Percentiles rank a stretch among this genome's conserved stretches.
Evolutionary conservation across 2,797 vertebrate genomes (phyloP).

Genomic region (Mormyrops boulengeri): DNA sequence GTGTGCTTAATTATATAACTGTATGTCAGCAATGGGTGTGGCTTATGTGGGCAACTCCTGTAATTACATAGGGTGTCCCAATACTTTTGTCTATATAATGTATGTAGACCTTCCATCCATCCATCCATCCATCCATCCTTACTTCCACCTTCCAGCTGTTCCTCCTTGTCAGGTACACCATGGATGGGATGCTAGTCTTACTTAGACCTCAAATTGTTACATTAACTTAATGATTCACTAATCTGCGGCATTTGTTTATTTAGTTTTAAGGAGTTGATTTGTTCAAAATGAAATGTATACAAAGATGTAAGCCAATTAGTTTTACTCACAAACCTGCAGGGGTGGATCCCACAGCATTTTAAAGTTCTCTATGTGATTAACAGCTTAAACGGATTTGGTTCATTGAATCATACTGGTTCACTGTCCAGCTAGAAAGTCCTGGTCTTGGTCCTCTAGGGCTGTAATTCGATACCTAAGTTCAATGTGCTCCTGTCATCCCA

Average conservation of each 20-base stretch:
- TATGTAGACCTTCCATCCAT: background rate
- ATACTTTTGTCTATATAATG: background rate
- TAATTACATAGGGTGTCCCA: background rate
- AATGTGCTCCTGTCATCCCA: background rate
- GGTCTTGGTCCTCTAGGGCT: background rate
- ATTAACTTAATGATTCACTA: background rate
- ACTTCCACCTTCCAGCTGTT: background rate
- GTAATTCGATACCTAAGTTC: background rate
- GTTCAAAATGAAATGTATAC: background rate
- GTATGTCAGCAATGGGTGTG: background rate
- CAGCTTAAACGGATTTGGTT: background rate
- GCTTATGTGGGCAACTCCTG: background rate
- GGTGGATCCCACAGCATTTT: background rate
- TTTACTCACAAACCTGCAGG: background rate
- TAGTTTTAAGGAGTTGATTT: background rate
- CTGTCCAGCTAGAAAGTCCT: background rate
- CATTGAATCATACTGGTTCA: background rate
- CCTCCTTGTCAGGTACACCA: background rate
- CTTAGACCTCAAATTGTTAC: background rate
- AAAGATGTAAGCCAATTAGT: background rate
- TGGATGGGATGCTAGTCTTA: background rate
- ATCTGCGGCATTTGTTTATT: background rate
- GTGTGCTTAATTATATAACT: background rate
- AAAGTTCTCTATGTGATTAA: background rate
- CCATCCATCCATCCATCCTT: background rate